Percentiles rank a stretch among this genome's conserved stretches.
These are phyloP conservation scores for Rhingia rostrata DNA, from an alignment of 2,888 invertebrate species.

Conservation along the genomic window DNA sequence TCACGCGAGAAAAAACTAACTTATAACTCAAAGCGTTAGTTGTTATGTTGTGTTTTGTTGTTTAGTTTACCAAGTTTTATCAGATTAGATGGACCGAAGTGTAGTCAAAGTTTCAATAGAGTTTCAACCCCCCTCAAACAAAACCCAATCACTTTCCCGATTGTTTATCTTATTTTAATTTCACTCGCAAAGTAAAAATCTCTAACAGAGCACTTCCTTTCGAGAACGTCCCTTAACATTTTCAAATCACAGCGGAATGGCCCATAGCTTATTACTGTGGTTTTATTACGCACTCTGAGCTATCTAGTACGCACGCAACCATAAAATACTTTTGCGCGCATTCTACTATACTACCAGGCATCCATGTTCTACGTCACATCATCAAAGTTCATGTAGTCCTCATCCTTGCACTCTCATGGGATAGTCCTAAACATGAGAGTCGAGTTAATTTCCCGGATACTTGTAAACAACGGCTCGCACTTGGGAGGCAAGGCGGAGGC, in stretches of 20 bases:
- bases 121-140: no score
- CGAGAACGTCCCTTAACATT: slow-evolving; percentile 22
- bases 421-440: slow-evolving; percentile 27
- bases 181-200: no score
- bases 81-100: no score
- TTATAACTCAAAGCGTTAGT: no score
- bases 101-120: no score
- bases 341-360: neutral
- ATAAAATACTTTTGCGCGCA: slow-evolving; percentile 35
- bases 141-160: no score
- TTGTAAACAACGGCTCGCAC: slow-evolving; percentile 67
- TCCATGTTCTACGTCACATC: slow-evolving; percentile 24
- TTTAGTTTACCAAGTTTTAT: no score
- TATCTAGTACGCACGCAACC: slow-evolving; percentile 60
- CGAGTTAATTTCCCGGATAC: slow-evolving; percentile 65
- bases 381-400: slow-evolving; percentile 12
- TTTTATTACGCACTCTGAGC: slow-evolving; percentile 59
- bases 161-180: no score
- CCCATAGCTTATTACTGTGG: slow-evolving; percentile 58
- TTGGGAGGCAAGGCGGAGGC: slow-evolving; percentile 51
- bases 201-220: no score
- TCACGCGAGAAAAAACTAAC: no score
- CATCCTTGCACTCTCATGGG: slow-evolving; percentile 7
- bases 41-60: no score
- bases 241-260: slow-evolving; percentile 51